These are phyloP conservation scores for Glandiceps talaboti DNA, from an alignment of 53 echinoderm and acorn worm species.

Conservation along the genomic window DNA sequence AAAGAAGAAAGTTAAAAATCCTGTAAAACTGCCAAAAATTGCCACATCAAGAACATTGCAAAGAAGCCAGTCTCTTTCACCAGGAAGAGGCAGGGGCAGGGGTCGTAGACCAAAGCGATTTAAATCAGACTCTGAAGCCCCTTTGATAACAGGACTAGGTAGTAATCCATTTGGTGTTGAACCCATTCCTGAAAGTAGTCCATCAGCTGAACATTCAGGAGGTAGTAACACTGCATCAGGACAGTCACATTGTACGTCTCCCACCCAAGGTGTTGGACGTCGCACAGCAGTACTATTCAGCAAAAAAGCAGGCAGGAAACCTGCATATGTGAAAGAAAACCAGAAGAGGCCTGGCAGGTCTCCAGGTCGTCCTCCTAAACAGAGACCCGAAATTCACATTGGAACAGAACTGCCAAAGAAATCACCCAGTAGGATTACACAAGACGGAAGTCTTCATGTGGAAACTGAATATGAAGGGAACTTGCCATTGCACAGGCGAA, in stretches of 20 bases:
- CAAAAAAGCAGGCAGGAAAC: conserved; percentile 55
- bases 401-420: conserved; percentile 18
- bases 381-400: conserved; percentile 34
- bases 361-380: conserved; percentile 9
- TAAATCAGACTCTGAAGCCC: not conserved
- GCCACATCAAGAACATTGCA: not conserved
- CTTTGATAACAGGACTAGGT: not conserved
- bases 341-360: conserved; percentile 46
- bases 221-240: not conserved
- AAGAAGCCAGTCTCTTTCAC: not conserved
- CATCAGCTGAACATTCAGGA: not conserved
- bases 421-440: conserved; percentile 20
- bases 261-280: conserved; percentile 75
- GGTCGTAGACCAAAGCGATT: not conserved
- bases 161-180: not conserved
- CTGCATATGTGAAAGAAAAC: conserved; percentile 1
- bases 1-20: not conserved
- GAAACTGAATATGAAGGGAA: conserved; percentile 75
- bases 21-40: not conserved
- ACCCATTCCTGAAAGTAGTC: not conserved
- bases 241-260: conserved; percentile 6
- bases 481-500: conserved; percentile 31
- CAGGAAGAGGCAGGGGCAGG: not conserved
- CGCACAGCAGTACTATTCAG: conserved; percentile 89
- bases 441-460: conserved; percentile 36